Evolutionary conservation across 2,888 invertebrate genomes (phyloP), one percentile per base, ranked within the genome.

Genomic region (Heliothis peltigera): DNA sequence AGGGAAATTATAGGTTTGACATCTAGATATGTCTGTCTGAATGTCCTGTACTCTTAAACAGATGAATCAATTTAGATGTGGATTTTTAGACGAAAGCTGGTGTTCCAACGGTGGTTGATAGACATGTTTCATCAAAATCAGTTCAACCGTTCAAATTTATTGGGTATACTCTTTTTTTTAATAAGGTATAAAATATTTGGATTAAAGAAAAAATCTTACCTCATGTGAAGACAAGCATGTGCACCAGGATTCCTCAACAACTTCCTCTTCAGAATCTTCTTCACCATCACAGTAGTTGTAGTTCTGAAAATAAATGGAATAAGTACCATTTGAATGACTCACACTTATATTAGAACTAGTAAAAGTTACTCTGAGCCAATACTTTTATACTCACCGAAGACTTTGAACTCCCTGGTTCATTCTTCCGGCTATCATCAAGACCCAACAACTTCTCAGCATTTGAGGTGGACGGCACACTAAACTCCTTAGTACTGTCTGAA

Each of bases 161-260:
- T n/a, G n/a, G n/a, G n/a, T n/a, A n/a, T n/a, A n/a, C n/a, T n/a
- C n/a, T n/a, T n/a, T n/a, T n/a, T n/a, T 32, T 8, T 35, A 15
- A 2, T 22, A 22, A 2, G 1, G 21, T 7, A 28, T 21, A 4
- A 55, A 0, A n/a, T 8, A 18, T 2, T 8, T 42, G 15, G 15
- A n/a, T 21, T 17, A 25, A 55, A 32, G 4, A 19, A 17, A 51
- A 47, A n/a, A 42, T 52, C 44, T 70, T 69, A 93, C 94, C 89
- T 93, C 94, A 67, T 92, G 93, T 0, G 94, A 92, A 1, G 95
- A 94, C 0, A 94, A 83, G 77, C 95, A 95, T 1, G 94, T 95
- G 75, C 95, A 95, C 88, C 90, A 92, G 0, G 90, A 80, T 49
- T 92, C 92, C 63, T 92, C 93, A 42, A 87, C 85, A 17, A 85